phyloP scores from a whole-genome alignment of 2,797 vertebrate species.

The Rhabdophis nuchalis region DNA sequence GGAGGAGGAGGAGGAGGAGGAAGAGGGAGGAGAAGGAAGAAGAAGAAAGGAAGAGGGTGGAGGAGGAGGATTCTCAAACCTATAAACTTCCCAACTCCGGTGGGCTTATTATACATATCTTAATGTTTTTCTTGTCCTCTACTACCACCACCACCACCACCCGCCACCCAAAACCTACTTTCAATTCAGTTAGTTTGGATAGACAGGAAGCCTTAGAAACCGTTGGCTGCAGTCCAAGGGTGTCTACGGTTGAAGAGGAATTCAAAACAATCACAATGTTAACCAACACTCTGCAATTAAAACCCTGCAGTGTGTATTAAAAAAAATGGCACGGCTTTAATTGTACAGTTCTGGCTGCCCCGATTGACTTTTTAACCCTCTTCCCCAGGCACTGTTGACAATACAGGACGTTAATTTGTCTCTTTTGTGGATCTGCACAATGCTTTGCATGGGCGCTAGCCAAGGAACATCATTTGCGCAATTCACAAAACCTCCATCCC shows the following conservation, averaged over 20 bases:
- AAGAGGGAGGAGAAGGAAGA: no score
- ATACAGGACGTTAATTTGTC: neutral
- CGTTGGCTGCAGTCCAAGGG: no score
- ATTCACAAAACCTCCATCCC: neutral
- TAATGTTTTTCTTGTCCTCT: neutral
- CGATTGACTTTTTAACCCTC: neutral
- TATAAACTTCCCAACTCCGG: no score
- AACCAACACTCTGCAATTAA: neutral
- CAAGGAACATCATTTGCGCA: neutral
- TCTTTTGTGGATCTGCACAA: neutral
- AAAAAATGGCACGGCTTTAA: neutral
- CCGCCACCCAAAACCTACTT: neutral
- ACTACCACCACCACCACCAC: fast-evolving
- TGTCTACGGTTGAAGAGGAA: neutral
- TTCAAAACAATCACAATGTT: neutral
- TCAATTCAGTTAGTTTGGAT: neutral
- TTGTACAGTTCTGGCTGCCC: neutral
- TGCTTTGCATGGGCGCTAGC: neutral
- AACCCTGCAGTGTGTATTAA: neutral
- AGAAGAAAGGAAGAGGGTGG: no score
- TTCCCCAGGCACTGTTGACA: neutral
- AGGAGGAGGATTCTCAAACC: no score
- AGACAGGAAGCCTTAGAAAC: neutral
- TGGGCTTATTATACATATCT: neutral
- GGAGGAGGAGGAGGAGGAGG: no score